Base-by-base conservation (phyloP, 2,888 invertebrate genomes). In the Eristalis intricaria region DNA sequence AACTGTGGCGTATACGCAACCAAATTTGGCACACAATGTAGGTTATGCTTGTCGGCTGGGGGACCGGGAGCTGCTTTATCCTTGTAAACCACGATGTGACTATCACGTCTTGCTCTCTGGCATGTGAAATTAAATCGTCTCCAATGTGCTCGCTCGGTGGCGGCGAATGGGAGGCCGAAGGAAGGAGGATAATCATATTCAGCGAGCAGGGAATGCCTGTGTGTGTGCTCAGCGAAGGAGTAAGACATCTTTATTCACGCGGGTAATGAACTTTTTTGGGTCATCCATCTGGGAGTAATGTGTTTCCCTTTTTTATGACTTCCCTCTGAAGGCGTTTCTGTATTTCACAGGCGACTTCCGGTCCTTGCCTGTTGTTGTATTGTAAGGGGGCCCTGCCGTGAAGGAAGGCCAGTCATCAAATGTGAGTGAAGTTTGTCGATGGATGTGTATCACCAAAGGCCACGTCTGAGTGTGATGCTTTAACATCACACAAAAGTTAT, bases 231-330 rank as follows among this genome's bases (percentile, higher is more conserved):
- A 32, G 13, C 29, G 35, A 29, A 69, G 56, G 40, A 74, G 58
- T 75, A 69, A 74, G 74, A 82, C 61, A 86, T 78, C 65, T 63
- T 70, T 75, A 82, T 80, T 71, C 76, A 68, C 58, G 75, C 76
- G 87, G 79, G 68, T 80, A 87, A 87, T 87, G 84, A 87, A 87
- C 83, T 76, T 79, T 32, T 84, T 66, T 84, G 71, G 76, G 84
- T 71, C 64, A 84, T 87, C 74, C 82, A 82, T 75, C 70, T 75
- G 82, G 75, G 61, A 58, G 60, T 74, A 82, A 71, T 86, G 82
- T 65, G 82, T 82, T 79, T 74, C 40, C 50, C 68, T 50, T 68
- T 68, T 64, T 38, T 40, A 15, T 19, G 43, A 29, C 13, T 58
- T 60, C 13, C 4, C 29, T 19, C 29, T 35, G 38, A 3, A 38